Base-by-base conservation (phyloP, 2,113 vertebrate species). In the Sinocyclocheilus anshuiensis region DNA sequence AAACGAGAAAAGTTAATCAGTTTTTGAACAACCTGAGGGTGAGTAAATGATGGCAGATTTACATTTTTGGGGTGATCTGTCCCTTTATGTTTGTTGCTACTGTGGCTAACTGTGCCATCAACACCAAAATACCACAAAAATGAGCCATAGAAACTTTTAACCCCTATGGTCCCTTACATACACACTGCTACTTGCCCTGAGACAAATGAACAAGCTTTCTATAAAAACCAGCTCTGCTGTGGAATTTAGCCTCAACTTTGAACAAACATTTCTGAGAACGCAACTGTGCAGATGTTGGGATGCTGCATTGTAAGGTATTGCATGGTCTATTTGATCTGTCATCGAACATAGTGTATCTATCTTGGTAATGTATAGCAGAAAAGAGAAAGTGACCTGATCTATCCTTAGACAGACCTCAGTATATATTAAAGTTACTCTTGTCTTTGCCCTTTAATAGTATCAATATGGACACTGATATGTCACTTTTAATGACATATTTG, bases 281-380 rank as follows among this genome's bases (percentile, higher is more conserved):
- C 93, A 95, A 93, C 89, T 91, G 89, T 55, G 81, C 94, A 96
- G 94, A 95, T 95, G 96, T 95, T 95, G 96, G 94, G 88, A 95
- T 95, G 0, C 78, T 94, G 92, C 93, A 95, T 92, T 94, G 92
- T 92, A 94, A 95, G 94, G 93, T 95, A 95, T 93, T 95, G 94
- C 91, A 89, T 89, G 93, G 93, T 92, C 96, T 94, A 95, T 96
- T 94, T 96, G 93, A 93, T 95, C 93, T 92, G 95, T 95, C 95
- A 91, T 77, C 71, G 92, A 96, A 95, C 96, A 95, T 95, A 94
- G 94, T 94, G 94, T 93, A 95, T 95, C 93, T 90, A 92, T 93
- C 93, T 91, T 91, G 89, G 94, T 95, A 94, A 95, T 94, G 93
- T 92, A 92, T 92, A 94, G 93, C 95, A 95, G 95, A 95, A 91